Evolutionary conservation across 2,888 invertebrate species (phyloP).

Genomic region (Mycalesis mineus): DNA sequence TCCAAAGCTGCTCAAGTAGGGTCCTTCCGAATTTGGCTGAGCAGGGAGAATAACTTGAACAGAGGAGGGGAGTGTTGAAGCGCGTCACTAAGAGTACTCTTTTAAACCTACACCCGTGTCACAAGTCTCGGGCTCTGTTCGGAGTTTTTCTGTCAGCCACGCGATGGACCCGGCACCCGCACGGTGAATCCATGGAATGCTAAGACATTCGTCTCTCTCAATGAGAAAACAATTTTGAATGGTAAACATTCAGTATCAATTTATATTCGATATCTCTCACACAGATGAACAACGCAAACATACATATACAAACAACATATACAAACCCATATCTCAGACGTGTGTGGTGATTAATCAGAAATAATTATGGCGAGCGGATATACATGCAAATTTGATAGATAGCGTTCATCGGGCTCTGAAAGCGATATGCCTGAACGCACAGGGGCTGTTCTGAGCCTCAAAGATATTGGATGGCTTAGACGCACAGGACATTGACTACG

Average conservation of each 20-base stretch:
- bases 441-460: constrained; percentile 9
- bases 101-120: no score
- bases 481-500: background rate
- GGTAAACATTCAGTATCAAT: background rate
- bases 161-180: no score
- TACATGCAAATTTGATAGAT: constrained; percentile 18
- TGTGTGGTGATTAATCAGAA: constrained; percentile 20
- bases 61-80: no score
- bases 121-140: no score
- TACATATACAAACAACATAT: background rate
- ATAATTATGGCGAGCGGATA: constrained; percentile 17
- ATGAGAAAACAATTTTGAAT: no score
- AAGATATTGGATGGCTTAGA: constrained; percentile 3
- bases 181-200: no score
- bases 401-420: constrained; percentile 13
- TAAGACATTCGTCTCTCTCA: no score
- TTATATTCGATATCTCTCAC: background rate
- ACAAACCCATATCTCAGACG: constrained; percentile 13
- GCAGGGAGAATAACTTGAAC: no score
- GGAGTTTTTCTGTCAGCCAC: no score
- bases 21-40: no score
- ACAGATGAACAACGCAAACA: background rate
- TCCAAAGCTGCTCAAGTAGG: no score
- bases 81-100: no score
- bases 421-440: constrained; percentile 22